phyloP scores from a whole-genome alignment of 1,140 invertebrate species.

The Polyergus mexicanus region DNA sequence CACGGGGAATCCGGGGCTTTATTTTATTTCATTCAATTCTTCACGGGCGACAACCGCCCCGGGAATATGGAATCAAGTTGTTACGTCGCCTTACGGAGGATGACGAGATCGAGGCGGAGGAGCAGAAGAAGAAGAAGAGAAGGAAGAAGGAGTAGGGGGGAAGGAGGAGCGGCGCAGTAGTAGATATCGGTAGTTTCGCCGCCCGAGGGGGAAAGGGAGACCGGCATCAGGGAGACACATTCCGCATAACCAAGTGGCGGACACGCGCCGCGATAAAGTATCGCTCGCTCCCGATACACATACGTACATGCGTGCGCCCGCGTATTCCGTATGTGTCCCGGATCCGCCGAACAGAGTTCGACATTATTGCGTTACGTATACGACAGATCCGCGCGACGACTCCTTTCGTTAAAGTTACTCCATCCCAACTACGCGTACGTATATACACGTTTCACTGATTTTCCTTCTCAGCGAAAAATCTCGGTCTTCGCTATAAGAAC shows the following conservation, averaged over 20 bases:
- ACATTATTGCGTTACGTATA: slow-evolving; percentile 55
- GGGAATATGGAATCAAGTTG: slow-evolving; percentile 85
- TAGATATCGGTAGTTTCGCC: slow-evolving; percentile 70
- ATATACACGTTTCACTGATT: slow-evolving; percentile 12
- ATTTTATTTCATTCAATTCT: slow-evolving; percentile 85
- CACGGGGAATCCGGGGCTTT: slow-evolving; percentile 78
- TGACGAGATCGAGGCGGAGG: slow-evolving; percentile 75
- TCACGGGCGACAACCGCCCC: slow-evolving; percentile 80
- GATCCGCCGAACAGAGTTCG: slow-evolving; percentile 15
- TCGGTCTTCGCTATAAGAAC: not conserved
- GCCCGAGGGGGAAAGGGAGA: slow-evolving; percentile 66
- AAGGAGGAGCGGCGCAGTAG: slow-evolving; percentile 57
- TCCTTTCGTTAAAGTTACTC: slow-evolving; percentile 72
- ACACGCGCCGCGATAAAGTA: slow-evolving; percentile 79
- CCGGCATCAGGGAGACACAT: slow-evolving; percentile 75
- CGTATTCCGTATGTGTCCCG: slow-evolving; percentile 9
- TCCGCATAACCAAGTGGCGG: slow-evolving; percentile 82
- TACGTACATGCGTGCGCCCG: slow-evolving; percentile 3
- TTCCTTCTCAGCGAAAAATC: not conserved
- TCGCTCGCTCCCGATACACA: slow-evolving; percentile 66
- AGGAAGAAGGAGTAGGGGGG: no score
- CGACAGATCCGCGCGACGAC: slow-evolving; percentile 27
- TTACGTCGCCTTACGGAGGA: slow-evolving; percentile 78
- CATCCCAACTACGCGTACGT: not conserved
- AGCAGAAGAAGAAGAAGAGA: not conserved